Percentiles rank a stretch among this genome's conserved stretches.
phyloP scores from a whole-genome alignment of 2,113 vertebrate species.

The Craseonycteris thonglongyai region DNA sequence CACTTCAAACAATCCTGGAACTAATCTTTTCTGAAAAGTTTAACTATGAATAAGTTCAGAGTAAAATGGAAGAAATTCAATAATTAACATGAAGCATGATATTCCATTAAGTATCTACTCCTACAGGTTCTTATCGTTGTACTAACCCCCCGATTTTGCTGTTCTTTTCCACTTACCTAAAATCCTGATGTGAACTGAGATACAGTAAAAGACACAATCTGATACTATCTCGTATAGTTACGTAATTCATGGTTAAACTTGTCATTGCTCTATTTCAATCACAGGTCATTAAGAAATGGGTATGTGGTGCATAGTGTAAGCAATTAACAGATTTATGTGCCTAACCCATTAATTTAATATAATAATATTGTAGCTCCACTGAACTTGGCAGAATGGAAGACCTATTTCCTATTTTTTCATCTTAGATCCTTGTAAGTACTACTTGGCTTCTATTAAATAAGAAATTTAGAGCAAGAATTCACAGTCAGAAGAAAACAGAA shows the following conservation, averaged over 20 bases:
- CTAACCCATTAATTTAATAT: not conserved
- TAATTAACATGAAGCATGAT: not conserved
- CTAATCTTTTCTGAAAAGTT: not conserved
- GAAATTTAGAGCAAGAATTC: not conserved
- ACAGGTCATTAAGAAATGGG: not conserved
- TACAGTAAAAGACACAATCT: not conserved
- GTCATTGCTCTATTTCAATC: not conserved
- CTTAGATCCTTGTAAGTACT: not conserved
- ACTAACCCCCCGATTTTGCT: not conserved
- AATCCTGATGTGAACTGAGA: not conserved
- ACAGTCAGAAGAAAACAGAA: not conserved
- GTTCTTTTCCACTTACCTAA: not conserved
- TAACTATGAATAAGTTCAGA: not conserved
- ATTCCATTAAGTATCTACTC: not conserved
- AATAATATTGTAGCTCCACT: not conserved
- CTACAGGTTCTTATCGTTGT: not conserved
- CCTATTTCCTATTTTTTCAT: not conserved
- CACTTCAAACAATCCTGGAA: not conserved
- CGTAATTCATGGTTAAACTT: not conserved
- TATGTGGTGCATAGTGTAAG: not conserved
- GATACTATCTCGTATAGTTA: not conserved
- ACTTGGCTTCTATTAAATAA: not conserved
- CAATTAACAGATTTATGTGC: not conserved
- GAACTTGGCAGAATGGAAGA: not conserved
- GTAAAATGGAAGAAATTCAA: not conserved